Evolutionary conservation across 2,888 invertebrate genomes (phyloP).

Genomic region (Scaptomyza polygonia): DNA sequence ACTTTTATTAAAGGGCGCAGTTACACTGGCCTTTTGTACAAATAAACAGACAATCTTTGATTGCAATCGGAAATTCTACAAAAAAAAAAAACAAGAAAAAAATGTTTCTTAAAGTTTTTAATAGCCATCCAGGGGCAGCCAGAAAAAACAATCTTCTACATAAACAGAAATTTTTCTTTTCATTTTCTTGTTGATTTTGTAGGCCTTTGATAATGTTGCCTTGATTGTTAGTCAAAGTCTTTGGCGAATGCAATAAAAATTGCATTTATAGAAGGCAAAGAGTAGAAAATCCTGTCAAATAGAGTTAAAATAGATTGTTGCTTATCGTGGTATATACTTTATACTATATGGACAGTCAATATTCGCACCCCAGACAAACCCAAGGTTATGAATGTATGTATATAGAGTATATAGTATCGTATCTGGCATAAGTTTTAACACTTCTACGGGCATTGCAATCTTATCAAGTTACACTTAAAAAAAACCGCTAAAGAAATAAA

Average conservation of each 20-base stretch:
- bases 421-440: constrained; percentile 34
- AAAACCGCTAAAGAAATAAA: constrained; percentile 17
- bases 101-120: constrained; percentile 50
- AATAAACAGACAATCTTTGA: constrained; percentile 72
- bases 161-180: constrained; percentile 34
- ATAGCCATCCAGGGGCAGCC: constrained; percentile 33
- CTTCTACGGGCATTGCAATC: constrained; percentile 53
- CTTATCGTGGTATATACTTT: constrained; percentile 48
- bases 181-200: constrained; percentile 12
- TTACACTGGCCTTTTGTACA: constrained; percentile 47
- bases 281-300: constrained; percentile 12
- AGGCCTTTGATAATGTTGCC: constrained; percentile 46
- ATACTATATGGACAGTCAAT: too few relatives aligned
- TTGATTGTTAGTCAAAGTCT: constrained; percentile 49
- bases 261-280: constrained; percentile 38
- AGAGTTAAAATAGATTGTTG: constrained; percentile 15
- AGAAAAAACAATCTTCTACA: constrained; percentile 9
- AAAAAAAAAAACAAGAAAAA: constrained; percentile 13
- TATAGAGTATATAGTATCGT: constrained; percentile 4
- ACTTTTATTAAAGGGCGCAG: constrained; percentile 6
- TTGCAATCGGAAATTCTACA: constrained; percentile 69
- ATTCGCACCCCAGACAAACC: constrained; percentile 17
- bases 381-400: constrained; percentile 45
- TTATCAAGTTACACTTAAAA: constrained; percentile 51
- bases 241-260: constrained; percentile 46